Conservation (phyloP, 2,888 invertebrate species). For the Lycocerus yunnanus region DNA sequence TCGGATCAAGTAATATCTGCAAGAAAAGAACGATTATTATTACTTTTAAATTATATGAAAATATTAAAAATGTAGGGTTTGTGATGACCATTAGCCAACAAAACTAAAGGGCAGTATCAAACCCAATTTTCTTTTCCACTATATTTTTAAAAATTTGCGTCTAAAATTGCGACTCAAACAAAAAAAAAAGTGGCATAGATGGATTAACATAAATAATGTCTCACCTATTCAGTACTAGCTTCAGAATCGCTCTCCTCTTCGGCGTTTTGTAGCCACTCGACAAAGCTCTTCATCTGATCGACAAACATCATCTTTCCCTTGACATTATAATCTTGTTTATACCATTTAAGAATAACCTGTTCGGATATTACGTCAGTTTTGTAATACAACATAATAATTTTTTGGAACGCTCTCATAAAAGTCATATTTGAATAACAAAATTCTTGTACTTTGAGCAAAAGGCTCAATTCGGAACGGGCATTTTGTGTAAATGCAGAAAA, state of each 20-base stretch:
- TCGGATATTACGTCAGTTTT: constrained; percentile 95
- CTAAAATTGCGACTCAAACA: neutral
- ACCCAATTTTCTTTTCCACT: constrained; percentile 25
- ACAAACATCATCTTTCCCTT: constrained; percentile 98
- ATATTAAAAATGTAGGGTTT: constrained; percentile 17
- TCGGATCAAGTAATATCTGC: constrained; percentile 20
- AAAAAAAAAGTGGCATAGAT: neutral
- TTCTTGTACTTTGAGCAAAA: constrained; percentile 93
- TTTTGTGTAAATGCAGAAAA: constrained; percentile 86
- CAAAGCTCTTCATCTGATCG: constrained; percentile 97
- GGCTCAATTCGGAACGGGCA: constrained; percentile 84
- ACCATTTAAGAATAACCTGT: constrained; percentile 95
- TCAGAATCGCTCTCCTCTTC: constrained; percentile 81
- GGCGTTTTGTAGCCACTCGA: constrained; percentile 96
- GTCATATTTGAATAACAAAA: constrained; percentile 99
- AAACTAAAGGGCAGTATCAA: constrained; percentile 34
- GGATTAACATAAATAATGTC: neutral
- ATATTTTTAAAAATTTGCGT: constrained; percentile 1
- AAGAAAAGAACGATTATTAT: neutral
- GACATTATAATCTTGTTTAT: constrained; percentile 87
- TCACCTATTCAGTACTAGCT: constrained; percentile 53
- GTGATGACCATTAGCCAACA: constrained; percentile 25
- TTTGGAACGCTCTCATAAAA: constrained; percentile 98
- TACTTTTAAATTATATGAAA: neutral
- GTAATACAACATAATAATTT: constrained; percentile 94